A percentile compares a stretch with the other conserved stretches of the same genome.
Evolutionary conservation across 2,113 vertebrate species (phyloP).

Genomic region (Sorex fumeus): DNA sequence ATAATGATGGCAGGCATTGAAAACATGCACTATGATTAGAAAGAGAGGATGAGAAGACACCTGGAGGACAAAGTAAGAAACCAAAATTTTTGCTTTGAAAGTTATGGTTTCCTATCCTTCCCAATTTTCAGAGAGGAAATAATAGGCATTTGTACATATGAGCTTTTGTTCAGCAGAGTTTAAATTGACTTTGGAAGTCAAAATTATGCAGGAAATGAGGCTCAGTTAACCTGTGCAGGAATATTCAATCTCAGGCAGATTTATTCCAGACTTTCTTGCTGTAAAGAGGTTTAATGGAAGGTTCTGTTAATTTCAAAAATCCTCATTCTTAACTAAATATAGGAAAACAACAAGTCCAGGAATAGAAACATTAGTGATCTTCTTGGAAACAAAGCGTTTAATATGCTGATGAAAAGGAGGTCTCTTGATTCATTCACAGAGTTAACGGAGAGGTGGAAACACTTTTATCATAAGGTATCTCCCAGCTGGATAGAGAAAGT

Average conservation of each 20-base stretch:
- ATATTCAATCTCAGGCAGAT: neutral
- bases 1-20: conserved; percentile 24
- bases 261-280: conserved; percentile 21
- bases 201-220: neutral
- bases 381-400: conserved; percentile 21
- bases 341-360: neutral
- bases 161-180: conserved; percentile 7
- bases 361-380: neutral
- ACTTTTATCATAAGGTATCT: neutral
- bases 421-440: neutral
- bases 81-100: conserved; percentile 42
- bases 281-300: conserved; percentile 10
- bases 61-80: neutral
- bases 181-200: neutral
- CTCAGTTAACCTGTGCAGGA: neutral
- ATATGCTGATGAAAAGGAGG: conserved; percentile 34
- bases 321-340: neutral
- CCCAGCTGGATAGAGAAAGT: neutral
- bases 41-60: neutral
- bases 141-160: conserved; percentile 16
- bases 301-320: conserved; percentile 36
- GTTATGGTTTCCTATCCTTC: neutral
- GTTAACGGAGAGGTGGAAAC: neutral
- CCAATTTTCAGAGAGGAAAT: conserved; percentile 43
- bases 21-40: neutral